Evolutionary conservation across 2,797 vertebrate genomes (phyloP).

Genomic region (Eurystomus glaucurus): DNA sequence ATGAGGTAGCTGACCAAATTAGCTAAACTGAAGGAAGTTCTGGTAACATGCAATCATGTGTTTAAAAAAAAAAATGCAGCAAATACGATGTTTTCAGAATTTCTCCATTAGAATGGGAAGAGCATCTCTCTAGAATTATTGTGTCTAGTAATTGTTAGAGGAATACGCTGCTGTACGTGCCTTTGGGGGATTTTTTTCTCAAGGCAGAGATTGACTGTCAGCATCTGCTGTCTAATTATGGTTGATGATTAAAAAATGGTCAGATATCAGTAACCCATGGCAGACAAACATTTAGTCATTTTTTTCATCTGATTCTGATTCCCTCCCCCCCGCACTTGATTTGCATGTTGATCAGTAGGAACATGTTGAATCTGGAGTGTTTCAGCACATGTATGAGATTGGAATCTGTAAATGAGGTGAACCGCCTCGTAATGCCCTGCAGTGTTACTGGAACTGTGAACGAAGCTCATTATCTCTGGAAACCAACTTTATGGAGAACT

Average conservation of each 20-base stretch:
- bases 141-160: background rate
- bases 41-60: background rate
- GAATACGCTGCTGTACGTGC: accelerated
- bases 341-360: background rate
- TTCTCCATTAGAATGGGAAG: background rate
- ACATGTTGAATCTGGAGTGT: background rate
- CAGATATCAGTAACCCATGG: background rate
- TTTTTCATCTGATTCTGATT: background rate
- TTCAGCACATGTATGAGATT: background rate
- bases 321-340: background rate
- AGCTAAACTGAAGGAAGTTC: background rate
- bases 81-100: background rate
- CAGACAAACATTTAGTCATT: background rate
- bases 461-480: background rate
- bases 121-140: background rate
- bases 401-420: background rate
- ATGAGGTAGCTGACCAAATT: background rate
- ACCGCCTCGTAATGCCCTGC: accelerated
- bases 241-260: background rate
- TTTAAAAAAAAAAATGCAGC: background rate
- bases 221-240: background rate
- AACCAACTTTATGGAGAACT: background rate
- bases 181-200: slow-evolving; percentile 3
- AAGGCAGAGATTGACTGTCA: background rate
- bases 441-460: background rate